phyloP scores from a whole-genome alignment of 1,140 invertebrate genomes.

The Bombyx mandarina region DNA sequence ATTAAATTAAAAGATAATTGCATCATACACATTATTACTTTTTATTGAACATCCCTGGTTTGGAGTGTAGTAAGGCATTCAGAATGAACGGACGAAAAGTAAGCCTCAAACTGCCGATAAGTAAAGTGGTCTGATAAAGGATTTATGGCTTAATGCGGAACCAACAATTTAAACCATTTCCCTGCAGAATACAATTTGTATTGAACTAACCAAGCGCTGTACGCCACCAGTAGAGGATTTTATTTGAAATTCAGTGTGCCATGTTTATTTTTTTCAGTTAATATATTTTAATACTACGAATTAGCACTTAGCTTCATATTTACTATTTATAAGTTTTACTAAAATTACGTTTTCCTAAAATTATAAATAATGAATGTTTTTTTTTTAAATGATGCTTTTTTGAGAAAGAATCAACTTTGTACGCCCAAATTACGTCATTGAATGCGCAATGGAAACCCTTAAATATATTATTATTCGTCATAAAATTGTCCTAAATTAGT shows the following conservation, averaged over 20 bases:
- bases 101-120: slow-evolving; percentile 13
- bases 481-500: slow-evolving; percentile 13
- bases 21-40: no score
- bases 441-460: slow-evolving; percentile 11
- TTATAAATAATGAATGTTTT: no score
- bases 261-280: no score
- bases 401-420: background rate
- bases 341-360: no score
- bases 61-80: background rate
- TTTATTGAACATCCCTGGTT: background rate
- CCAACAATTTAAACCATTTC: slow-evolving; percentile 3
- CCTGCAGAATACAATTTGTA: slow-evolving; percentile 1
- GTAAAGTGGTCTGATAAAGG: slow-evolving; percentile 13
- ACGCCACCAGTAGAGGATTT: no score
- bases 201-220: no score
- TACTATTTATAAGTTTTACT: no score
- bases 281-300: no score
- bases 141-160: slow-evolving; percentile 13
- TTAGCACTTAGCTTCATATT: no score
- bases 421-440: slow-evolving; percentile 8
- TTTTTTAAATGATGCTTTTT: no score
- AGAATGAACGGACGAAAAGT: background rate
- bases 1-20: no score
- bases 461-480: slow-evolving; percentile 18
- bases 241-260: no score